These are phyloP conservation scores for Pegoplata infirma DNA, from an alignment of 2,888 invertebrate genomes.

Conservation along the genomic window DNA sequence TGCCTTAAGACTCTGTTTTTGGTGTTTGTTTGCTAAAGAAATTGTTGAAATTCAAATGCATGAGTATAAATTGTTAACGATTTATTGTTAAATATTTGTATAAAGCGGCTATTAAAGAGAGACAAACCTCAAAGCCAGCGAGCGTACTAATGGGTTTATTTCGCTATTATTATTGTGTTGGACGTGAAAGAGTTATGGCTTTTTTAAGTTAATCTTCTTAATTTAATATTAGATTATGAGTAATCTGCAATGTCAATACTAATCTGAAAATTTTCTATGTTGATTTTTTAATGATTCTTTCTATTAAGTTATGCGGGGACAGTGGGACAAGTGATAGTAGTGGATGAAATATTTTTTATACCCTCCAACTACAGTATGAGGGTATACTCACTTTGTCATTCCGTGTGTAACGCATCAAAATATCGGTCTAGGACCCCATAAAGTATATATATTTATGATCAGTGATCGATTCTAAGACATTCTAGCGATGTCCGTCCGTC, in stretches of 20 bases:
- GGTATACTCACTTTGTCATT: too few species aligned
- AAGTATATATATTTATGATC: too few species aligned
- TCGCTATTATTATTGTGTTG: neutral
- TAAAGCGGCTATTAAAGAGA: slow-evolving; percentile 55
- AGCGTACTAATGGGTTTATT: slow-evolving; percentile 35
- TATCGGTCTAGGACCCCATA: too few species aligned
- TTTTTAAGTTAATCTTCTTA: slow-evolving; percentile 41
- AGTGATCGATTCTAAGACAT: too few species aligned
- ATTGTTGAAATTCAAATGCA: slow-evolving; percentile 48
- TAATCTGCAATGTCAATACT: slow-evolving; percentile 18
- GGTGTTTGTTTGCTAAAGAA: slow-evolving; percentile 34
- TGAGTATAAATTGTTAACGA: slow-evolving; percentile 55
- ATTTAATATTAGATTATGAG: slow-evolving; percentile 38
- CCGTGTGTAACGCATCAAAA: too few species aligned
- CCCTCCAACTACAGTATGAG: too few species aligned
- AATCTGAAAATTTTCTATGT: neutral
- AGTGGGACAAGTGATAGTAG: neutral
- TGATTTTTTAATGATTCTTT: neutral
- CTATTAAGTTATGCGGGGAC: neutral
- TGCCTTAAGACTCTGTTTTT: neutral
- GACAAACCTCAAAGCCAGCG: slow-evolving; percentile 39
- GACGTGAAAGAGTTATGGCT: slow-evolving; percentile 22
- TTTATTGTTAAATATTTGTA: slow-evolving; percentile 60
- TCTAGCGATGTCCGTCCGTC: too few species aligned
- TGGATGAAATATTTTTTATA: too few species aligned